These are phyloP conservation scores for Tyrophagus putrescentiae DNA, from an alignment of 1,140 invertebrate genomes.

Conservation along the genomic window DNA sequence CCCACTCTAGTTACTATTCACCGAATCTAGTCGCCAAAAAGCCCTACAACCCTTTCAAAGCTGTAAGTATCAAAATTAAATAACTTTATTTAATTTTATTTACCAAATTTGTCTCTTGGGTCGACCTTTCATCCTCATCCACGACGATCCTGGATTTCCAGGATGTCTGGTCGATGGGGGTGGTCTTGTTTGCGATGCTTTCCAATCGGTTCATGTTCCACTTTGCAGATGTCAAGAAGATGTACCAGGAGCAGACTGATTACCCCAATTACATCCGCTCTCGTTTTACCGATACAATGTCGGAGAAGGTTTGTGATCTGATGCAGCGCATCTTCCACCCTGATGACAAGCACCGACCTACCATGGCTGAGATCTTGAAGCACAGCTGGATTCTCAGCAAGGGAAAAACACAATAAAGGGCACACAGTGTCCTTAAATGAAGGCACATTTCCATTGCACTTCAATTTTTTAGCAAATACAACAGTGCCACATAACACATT, in stretches of 20 bases:
- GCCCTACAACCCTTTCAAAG: constrained; percentile 28
- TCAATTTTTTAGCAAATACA: too few relatives aligned
- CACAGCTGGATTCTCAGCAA: not conserved
- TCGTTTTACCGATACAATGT: not conserved
- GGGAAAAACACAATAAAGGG: too few relatives aligned
- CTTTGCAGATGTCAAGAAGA: constrained; percentile 34
- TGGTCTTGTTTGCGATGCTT: constrained; percentile 31
- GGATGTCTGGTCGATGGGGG: constrained; percentile 31
- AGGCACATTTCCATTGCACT: too few relatives aligned
- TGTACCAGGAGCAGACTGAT: not conserved
- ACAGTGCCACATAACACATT: too few relatives aligned
- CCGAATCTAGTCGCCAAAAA: constrained; percentile 29
- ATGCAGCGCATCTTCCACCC: not conserved
- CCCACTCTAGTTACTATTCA: constrained; percentile 23
- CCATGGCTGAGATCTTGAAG: not conserved
- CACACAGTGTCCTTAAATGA: too few relatives aligned
- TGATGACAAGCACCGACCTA: not conserved
- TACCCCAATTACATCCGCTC: not conserved
- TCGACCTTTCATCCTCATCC: too few relatives aligned
- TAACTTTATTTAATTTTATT: too few relatives aligned
- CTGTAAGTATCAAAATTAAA: too few relatives aligned
- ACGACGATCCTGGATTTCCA: too few relatives aligned
- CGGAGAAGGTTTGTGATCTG: not conserved
- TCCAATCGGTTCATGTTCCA: constrained; percentile 35
- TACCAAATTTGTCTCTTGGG: too few relatives aligned